phyloP scores from a whole-genome alignment of 2,113 vertebrate species.

The Salminus brasiliensis region DNA sequence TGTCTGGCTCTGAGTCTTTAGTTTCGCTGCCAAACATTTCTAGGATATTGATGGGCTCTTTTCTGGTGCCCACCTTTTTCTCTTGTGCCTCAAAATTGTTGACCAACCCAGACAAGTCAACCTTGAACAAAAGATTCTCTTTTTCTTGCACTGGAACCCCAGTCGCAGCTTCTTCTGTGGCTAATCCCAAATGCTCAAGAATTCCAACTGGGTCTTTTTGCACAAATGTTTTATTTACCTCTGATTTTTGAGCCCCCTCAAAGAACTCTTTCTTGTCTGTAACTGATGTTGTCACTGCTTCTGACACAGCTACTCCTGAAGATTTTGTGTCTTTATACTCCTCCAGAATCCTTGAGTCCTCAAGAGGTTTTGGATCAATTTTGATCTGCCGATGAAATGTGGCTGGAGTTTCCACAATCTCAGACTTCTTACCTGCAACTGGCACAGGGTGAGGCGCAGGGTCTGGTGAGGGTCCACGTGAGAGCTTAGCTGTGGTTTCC shows the following conservation, averaged over 20 bases:
- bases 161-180: constrained; percentile 65
- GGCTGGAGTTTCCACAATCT: constrained; percentile 82
- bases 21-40: constrained; percentile 62
- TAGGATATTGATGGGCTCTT: constrained; percentile 60
- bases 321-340: background rate
- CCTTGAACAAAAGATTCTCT: constrained; percentile 64
- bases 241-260: constrained; percentile 74
- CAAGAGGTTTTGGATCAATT: constrained; percentile 68
- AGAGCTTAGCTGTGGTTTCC: constrained; percentile 84
- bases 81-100: constrained; percentile 76
- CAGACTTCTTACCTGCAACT: constrained; percentile 78
- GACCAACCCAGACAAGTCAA: constrained; percentile 61
- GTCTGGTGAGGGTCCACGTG: constrained; percentile 71
- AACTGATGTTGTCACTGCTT: constrained; percentile 59
- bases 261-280: constrained; percentile 72
- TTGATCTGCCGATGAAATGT: constrained; percentile 84
- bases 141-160: constrained; percentile 62
- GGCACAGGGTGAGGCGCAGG: constrained; percentile 62
- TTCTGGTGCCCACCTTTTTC: constrained; percentile 62
- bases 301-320: constrained; percentile 48
- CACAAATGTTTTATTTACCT: constrained; percentile 69
- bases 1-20: constrained; percentile 64
- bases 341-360: constrained; percentile 8
- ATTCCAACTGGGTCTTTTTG: constrained; percentile 71
- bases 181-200: constrained; percentile 64